Percentiles rank a stretch among this genome's conserved stretches.
Evolutionary conservation across 30 jellyfish, hydroid and myxozoan genomes (phyloP).

Genomic region (Hydra vulgaris): DNA sequence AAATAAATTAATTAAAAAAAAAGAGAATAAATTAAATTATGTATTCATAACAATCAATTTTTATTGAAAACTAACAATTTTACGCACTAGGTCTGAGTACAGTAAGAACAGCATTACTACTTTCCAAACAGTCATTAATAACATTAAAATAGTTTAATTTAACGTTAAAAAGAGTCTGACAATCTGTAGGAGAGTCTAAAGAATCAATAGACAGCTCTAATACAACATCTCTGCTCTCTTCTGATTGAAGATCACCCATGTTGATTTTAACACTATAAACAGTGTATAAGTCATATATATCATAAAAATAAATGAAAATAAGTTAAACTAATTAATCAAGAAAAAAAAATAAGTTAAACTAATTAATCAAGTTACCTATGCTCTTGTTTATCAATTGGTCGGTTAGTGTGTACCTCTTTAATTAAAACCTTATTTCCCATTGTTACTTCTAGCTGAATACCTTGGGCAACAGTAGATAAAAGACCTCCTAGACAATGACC

Average conservation of each 20-base stretch:
- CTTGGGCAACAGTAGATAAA: conserved; percentile 74
- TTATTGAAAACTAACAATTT: too few species aligned
- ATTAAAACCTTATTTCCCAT: conserved; percentile 43
- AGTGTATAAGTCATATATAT: too few species aligned
- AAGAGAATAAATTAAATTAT: too few species aligned
- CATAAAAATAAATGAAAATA: too few species aligned
- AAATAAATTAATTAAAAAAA: too few species aligned
- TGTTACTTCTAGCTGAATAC: conserved; percentile 41
- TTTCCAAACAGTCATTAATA: conserved; percentile 20
- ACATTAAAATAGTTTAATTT: conserved; percentile 58
- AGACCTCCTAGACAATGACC: conserved; percentile 81
- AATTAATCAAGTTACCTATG: background rate
- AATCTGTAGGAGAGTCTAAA: conserved; percentile 30
- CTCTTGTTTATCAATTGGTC: conserved; percentile 29
- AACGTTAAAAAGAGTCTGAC: conserved; percentile 46
- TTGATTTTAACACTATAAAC: conserved; percentile 49
- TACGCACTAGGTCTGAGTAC: conserved; percentile 55
- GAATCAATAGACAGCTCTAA: conserved; percentile 42
- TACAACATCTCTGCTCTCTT: conserved; percentile 77
- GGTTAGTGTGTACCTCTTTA: conserved; percentile 52
- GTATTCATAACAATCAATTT: too few species aligned
- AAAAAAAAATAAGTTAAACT: too few species aligned
- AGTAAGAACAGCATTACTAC: conserved; percentile 12
- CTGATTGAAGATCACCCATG: conserved; percentile 88
- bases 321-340: too few species aligned